phyloP scores from a whole-genome alignment of 2,797 vertebrate genomes.

The Avahi laniger region DNA sequence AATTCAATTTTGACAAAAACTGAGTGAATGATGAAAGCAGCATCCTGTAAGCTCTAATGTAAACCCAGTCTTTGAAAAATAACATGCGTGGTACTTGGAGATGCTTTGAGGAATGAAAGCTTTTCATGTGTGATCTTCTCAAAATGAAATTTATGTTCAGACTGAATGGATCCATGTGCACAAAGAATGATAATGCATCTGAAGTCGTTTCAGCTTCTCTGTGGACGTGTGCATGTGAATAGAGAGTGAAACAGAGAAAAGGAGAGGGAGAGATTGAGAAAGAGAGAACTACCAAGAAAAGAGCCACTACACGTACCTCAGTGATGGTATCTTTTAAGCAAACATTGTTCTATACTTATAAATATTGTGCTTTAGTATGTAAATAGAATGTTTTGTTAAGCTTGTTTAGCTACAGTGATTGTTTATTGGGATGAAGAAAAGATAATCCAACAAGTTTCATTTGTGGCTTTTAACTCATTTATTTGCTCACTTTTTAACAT shows the following conservation, averaged over 20 bases:
- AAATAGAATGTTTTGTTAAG: background rate
- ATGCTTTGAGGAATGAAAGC: slow-evolving; percentile 56
- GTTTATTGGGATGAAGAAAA: background rate
- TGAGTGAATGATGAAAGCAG: slow-evolving; percentile 60
- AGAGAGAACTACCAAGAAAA: background rate
- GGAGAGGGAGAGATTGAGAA: too few species aligned
- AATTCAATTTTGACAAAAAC: slow-evolving; percentile 47
- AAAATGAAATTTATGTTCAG: slow-evolving; percentile 59
- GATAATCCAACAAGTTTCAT: background rate
- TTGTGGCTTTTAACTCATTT: background rate
- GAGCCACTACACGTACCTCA: background rate
- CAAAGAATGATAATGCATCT: slow-evolving; percentile 20
- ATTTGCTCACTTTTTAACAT: background rate
- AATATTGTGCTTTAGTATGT: background rate
- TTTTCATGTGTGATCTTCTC: slow-evolving; percentile 64
- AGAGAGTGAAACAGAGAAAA: background rate
- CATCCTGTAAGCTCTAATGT: slow-evolving; percentile 56
- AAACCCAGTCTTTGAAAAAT: slow-evolving; percentile 62
- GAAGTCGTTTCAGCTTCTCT: slow-evolving; percentile 23
- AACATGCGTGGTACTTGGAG: slow-evolving; percentile 39
- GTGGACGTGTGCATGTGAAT: background rate
- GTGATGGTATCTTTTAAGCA: background rate
- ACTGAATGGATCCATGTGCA: slow-evolving; percentile 16
- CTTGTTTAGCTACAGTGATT: background rate
- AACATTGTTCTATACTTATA: background rate